These are phyloP conservation scores for Melanotaenia trifasciata DNA, from an alignment of 2,797 vertebrate genomes.

Conservation along the genomic window DNA sequence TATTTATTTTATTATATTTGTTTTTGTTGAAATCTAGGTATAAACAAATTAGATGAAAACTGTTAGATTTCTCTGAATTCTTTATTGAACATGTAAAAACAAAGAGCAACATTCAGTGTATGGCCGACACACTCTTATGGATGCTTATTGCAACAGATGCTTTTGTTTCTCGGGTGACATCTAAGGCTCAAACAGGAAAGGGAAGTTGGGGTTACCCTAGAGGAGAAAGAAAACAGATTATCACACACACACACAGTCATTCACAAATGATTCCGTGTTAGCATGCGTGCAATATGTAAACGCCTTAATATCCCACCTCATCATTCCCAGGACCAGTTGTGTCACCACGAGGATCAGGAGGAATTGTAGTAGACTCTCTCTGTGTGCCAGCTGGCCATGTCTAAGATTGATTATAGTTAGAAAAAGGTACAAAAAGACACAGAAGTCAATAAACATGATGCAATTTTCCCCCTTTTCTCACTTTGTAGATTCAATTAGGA, in stretches of 20 bases:
- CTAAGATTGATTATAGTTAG: constrained; percentile 37
- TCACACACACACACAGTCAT: neutral
- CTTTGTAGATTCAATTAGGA: neutral
- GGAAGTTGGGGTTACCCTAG: constrained; percentile 77
- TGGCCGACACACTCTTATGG: constrained; percentile 4
- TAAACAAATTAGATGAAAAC: too few species aligned
- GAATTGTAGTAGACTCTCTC: constrained; percentile 62
- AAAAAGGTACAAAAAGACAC: neutral
- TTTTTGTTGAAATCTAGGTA: too few species aligned
- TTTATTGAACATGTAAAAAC: constrained; percentile 63
- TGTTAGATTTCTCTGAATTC: constrained; percentile 23
- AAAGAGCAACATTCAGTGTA: constrained; percentile 16
- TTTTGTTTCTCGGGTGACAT: constrained; percentile 5
- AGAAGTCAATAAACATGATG: neutral
- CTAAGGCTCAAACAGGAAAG: constrained; percentile 83
- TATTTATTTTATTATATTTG: too few species aligned
- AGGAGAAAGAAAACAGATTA: constrained; percentile 36
- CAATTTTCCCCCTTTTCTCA: neutral
- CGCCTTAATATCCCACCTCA: constrained; percentile 64
- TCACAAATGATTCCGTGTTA: neutral
- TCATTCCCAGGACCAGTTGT: constrained; percentile 74
- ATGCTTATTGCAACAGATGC: neutral
- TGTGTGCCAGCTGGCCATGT: constrained; percentile 63
- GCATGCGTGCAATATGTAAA: neutral
- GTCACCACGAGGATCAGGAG: constrained; percentile 80